These are phyloP conservation scores for Corbicula japonica DNA, from an alignment of 2,888 invertebrate species.

Conservation along the genomic window DNA sequence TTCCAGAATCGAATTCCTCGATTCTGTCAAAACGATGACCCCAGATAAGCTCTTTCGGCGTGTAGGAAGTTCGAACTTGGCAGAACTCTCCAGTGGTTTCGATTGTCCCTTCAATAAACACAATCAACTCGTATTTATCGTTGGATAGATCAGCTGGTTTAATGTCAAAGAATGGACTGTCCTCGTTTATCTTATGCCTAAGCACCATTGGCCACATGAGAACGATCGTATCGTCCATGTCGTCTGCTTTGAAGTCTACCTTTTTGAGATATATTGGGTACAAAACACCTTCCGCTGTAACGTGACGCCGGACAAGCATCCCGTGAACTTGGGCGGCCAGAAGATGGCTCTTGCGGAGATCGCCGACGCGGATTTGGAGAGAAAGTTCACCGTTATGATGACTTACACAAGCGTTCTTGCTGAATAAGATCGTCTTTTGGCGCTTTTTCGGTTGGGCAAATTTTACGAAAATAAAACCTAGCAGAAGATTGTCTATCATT, in stretches of 20 bases:
- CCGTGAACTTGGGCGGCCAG: slow-evolving; percentile 90
- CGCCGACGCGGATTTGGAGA: slow-evolving; percentile 85
- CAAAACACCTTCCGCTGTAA: slow-evolving; percentile 76
- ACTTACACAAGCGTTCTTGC: slow-evolving; percentile 95
- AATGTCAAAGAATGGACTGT: slow-evolving; percentile 95
- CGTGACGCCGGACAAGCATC: slow-evolving; percentile 73
- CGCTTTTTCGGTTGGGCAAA: slow-evolving; percentile 97
- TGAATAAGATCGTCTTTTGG: slow-evolving; percentile 95
- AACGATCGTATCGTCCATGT: slow-evolving; percentile 96
- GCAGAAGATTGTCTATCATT: slow-evolving; percentile 90
- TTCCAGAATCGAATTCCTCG: slow-evolving; percentile 78
- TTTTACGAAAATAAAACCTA: slow-evolving; percentile 96
- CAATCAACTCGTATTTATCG: slow-evolving; percentile 94
- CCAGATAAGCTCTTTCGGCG: slow-evolving; percentile 85
- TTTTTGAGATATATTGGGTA: slow-evolving; percentile 92
- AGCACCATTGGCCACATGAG: slow-evolving; percentile 99
- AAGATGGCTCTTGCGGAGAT: slow-evolving; percentile 84
- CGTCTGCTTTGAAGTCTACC: slow-evolving; percentile 95
- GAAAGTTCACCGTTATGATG: slow-evolving; percentile 84
- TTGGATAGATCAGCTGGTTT: slow-evolving; percentile 94
- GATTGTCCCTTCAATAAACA: slow-evolving; percentile 96
- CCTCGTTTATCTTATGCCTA: slow-evolving; percentile 96
- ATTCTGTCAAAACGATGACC: slow-evolving; percentile 83
- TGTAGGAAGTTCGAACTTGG: slow-evolving; percentile 87
- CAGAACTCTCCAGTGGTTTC: slow-evolving; percentile 91